These are phyloP conservation scores for Euspilapteryx auroguttella DNA, from an alignment of 2,888 invertebrate genomes.

Conservation along the genomic window DNA sequence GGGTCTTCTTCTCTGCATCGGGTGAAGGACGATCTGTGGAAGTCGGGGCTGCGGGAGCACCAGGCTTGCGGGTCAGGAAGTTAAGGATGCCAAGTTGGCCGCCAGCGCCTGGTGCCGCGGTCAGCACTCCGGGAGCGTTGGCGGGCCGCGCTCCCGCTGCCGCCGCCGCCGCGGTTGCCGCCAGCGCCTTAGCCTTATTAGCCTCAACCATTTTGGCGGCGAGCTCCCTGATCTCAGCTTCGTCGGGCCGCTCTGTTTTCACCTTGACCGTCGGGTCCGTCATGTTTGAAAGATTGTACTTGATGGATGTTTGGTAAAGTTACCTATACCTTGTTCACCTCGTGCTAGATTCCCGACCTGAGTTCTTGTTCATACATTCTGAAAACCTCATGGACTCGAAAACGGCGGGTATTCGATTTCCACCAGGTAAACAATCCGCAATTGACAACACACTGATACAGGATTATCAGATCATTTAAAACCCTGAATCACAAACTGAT, in stretches of 20 bases:
- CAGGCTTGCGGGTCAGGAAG: slow-evolving; percentile 56
- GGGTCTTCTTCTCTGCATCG: slow-evolving; percentile 41
- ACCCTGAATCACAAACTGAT: too few species aligned
- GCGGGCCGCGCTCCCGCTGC: slow-evolving; percentile 50
- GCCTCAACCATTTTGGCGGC: slow-evolving; percentile 87
- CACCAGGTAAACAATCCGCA: too few species aligned
- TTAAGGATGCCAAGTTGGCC: slow-evolving; percentile 64
- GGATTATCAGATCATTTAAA: too few species aligned
- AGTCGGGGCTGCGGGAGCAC: slow-evolving; percentile 12
- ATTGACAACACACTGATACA: too few species aligned
- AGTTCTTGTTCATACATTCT: neutral
- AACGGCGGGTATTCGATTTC: too few species aligned
- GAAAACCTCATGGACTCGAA: too few species aligned
- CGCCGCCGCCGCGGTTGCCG: slow-evolving; percentile 49
- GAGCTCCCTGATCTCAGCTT: slow-evolving; percentile 84
- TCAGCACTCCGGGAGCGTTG: slow-evolving; percentile 45
- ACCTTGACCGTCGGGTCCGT: slow-evolving; percentile 51
- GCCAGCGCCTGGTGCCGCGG: slow-evolving; percentile 29
- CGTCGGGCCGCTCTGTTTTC: slow-evolving; percentile 78
- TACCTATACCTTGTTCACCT: too few species aligned
- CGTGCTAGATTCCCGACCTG: neutral
- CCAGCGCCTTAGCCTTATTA: slow-evolving; percentile 67
- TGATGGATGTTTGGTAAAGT: too few species aligned
- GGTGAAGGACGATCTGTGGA: slow-evolving; percentile 24
- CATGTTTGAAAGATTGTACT: too few species aligned